Evolutionary conservation across 2,113 vertebrate genomes (phyloP).

Genomic region (Nymphicus hollandicus): DNA sequence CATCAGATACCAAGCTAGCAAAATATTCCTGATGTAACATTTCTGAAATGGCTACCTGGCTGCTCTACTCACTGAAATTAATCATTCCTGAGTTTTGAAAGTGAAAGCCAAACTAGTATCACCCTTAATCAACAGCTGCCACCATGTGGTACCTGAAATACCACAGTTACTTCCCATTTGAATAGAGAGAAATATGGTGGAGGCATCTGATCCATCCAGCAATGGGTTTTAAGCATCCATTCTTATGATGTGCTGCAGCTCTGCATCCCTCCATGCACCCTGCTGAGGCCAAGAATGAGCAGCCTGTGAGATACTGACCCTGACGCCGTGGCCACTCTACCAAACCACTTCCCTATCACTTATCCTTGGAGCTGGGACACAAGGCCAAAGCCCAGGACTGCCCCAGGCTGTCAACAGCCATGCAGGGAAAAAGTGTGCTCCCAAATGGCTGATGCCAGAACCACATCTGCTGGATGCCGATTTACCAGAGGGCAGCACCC

Average conservation of each 20-base stretch:
- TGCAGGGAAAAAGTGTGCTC: neutral
- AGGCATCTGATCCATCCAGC: neutral
- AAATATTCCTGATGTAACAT: neutral
- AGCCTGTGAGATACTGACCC: neutral
- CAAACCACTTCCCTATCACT: neutral
- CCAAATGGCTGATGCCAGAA: neutral
- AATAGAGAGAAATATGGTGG: neutral
- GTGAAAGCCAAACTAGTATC: neutral
- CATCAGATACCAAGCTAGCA: neutral
- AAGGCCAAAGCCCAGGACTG: neutral
- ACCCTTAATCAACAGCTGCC: constrained; percentile 60
- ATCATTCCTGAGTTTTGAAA: neutral
- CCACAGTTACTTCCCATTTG: neutral
- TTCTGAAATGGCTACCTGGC: neutral
- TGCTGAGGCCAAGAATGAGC: neutral
- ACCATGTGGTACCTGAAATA: constrained; percentile 55
- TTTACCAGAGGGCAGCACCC: neutral
- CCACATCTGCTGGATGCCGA: neutral
- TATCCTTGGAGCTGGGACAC: fast-evolving
- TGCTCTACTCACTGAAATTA: neutral
- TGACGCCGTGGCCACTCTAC: fast-evolving
- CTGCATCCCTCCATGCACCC: neutral
- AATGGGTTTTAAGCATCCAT: neutral
- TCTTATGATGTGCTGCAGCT: fast-evolving
- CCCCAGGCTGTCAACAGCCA: neutral